Evolutionary conservation across 2,797 vertebrate genomes (phyloP).

Genomic region (Halcyon smyrnensis): DNA sequence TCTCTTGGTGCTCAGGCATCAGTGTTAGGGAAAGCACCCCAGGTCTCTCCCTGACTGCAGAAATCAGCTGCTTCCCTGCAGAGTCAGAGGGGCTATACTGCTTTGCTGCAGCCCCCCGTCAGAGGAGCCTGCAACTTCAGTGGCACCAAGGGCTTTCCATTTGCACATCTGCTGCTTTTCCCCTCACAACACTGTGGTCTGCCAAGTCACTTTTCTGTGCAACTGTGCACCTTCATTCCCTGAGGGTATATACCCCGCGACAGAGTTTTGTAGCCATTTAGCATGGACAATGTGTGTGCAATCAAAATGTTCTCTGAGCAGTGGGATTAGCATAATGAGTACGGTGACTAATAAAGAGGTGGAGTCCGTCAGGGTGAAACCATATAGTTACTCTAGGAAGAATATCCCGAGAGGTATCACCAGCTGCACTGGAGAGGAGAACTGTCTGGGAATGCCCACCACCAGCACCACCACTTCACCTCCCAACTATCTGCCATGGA

Average conservation of each 20-base stretch:
- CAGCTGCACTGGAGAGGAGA: background rate
- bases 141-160: background rate
- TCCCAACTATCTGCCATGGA: background rate
- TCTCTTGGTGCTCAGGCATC: background rate
- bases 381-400: background rate
- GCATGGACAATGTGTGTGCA: rapidly evolving
- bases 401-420: background rate
- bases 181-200: rapidly evolving
- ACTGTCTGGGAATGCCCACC: background rate
- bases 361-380: background rate
- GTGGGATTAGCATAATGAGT: background rate
- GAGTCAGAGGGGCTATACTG: background rate
- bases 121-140: background rate
- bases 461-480: background rate
- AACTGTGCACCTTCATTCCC: background rate
- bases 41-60: background rate
- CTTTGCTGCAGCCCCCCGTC: rapidly evolving
- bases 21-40: background rate
- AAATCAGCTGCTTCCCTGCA: background rate
- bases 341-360: background rate
- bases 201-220: background rate
- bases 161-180: background rate
- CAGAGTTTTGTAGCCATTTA: background rate
- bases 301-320: background rate
- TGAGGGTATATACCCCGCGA: no score